Conservation (phyloP, 2,888 invertebrate species). For the Lordiphosa andalusiaca region DNA sequence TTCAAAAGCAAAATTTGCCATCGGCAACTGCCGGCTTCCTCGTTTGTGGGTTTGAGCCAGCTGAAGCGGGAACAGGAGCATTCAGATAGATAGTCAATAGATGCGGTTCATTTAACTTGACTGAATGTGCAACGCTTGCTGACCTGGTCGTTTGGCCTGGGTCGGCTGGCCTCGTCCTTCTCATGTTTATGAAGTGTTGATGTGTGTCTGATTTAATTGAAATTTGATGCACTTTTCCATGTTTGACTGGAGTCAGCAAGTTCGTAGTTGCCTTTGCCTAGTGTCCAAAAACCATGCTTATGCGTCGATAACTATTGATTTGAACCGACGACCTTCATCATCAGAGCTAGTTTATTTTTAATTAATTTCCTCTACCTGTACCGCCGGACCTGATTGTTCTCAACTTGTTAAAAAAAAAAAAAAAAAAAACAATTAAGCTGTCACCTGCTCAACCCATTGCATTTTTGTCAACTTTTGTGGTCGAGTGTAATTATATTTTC, state of each 20-base stretch:
- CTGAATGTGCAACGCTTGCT: constrained; percentile 63
- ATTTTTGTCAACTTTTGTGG: constrained; percentile 12
- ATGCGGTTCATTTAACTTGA: constrained; percentile 73
- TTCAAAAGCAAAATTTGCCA: constrained; percentile 71
- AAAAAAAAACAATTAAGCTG: not conserved
- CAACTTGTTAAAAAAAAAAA: not conserved
- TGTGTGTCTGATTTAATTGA: constrained; percentile 69
- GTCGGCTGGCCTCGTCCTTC: constrained; percentile 20
- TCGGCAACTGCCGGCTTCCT: constrained; percentile 20
- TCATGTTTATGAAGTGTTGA: constrained; percentile 64
- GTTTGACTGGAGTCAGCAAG: constrained; percentile 26
- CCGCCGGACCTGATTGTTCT: not conserved
- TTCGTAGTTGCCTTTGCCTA: too few relatives aligned
- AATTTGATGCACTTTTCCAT: constrained; percentile 59
- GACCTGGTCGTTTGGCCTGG: constrained; percentile 26
- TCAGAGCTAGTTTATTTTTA: too few relatives aligned
- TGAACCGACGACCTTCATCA: too few relatives aligned
- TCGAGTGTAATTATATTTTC: constrained; percentile 21
- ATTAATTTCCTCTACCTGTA: too few relatives aligned
- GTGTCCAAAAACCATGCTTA: too few relatives aligned
- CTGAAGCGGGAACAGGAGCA: constrained; percentile 2
- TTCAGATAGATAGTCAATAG: constrained; percentile 65
- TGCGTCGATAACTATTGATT: too few relatives aligned
- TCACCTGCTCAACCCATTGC: not conserved
- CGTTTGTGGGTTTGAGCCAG: constrained; percentile 13